Evolutionary conservation across 2,888 invertebrate genomes (phyloP), one percentile per base, ranked within the genome.

Genomic region (Melinaea menophilus): DNA sequence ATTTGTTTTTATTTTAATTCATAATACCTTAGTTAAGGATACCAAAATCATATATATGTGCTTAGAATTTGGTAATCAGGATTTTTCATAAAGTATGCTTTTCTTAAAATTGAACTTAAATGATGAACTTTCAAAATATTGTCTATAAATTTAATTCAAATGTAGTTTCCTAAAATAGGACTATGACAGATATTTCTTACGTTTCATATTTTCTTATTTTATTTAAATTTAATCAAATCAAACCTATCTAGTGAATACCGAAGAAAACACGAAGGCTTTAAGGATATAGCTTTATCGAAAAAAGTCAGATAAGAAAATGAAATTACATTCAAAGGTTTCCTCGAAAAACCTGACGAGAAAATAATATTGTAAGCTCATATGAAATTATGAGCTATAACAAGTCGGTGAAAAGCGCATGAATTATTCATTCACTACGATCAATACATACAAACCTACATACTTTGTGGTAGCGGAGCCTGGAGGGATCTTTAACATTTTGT

Each of bases 391-490:
- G 68, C 64, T 64, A 69, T 68, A 72, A 69, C 68, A 69, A 72
- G 56, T 69, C 66, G 63, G 65, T 67, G 64, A 57, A 69, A 66
- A 58, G 63, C 61, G 46, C 58, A 65, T 73, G 73, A 72, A 73
- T 73, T 64, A 73, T 73, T 72, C 73, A 73, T 70, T 59, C 58
- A 56, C 58, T 13, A 41, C 65, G 67, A 68, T 70, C 71, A 66
- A 72, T 70, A 71, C 61, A 46, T 65, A 71, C 59, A 59, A 65
- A 62, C 61, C 48, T 65, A 71, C 59, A 60, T 66, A 60, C 62
- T 61, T 62, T 61, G 61, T 37, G 61, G 58, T 59, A 37, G 34
- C 58, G 55, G 37, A 57, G 41, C 22, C 7, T 55, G 46, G 45
- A 51, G 3, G 33, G 5, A 34, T 54, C 45, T n/a, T 37, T 45